phyloP scores from a whole-genome alignment of 2,797 vertebrate species.

The Semotilus atromaculatus region DNA sequence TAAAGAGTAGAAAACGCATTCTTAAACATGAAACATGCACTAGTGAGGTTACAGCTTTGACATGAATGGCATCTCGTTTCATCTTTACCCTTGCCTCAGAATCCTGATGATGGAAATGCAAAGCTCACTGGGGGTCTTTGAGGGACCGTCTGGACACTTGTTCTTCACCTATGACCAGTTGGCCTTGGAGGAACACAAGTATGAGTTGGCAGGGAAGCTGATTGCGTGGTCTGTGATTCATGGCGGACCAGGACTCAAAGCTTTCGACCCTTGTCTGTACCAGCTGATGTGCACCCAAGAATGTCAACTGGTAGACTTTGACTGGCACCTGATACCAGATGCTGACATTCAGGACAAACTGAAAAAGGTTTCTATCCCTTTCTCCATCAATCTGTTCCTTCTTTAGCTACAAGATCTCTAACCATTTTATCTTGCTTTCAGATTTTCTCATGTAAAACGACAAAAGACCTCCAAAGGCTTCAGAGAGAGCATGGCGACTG shows the following conservation, averaged over 20 bases:
- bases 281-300: conserved; percentile 73
- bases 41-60: background rate
- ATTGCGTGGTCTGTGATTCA: conserved; percentile 76
- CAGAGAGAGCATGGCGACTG: conserved; percentile 67
- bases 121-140: conserved; percentile 67
- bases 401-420: background rate
- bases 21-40: background rate
- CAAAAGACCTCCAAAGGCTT: conserved; percentile 50
- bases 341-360: conserved; percentile 63
- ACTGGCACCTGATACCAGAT: conserved; percentile 68
- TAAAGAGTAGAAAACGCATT: background rate
- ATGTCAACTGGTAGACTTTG: conserved; percentile 66
- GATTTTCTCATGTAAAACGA: conserved; percentile 53
- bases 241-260: conserved; percentile 70
- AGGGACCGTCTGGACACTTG: conserved; percentile 69
- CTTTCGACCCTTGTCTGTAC: conserved; percentile 71
- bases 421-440: background rate
- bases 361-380: conserved; percentile 63
- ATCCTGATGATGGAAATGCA: conserved; percentile 69
- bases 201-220: conserved; percentile 72
- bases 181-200: conserved; percentile 69
- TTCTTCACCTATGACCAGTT: conserved; percentile 71
- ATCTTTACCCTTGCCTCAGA: conserved; percentile 56
- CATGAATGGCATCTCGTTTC: background rate
- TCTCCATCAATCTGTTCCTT: background rate